A percentile compares a stretch with the other conserved stretches of the same genome.
phyloP scores from a whole-genome alignment of 2,888 invertebrate species.

The Bombyx huttoni region DNA sequence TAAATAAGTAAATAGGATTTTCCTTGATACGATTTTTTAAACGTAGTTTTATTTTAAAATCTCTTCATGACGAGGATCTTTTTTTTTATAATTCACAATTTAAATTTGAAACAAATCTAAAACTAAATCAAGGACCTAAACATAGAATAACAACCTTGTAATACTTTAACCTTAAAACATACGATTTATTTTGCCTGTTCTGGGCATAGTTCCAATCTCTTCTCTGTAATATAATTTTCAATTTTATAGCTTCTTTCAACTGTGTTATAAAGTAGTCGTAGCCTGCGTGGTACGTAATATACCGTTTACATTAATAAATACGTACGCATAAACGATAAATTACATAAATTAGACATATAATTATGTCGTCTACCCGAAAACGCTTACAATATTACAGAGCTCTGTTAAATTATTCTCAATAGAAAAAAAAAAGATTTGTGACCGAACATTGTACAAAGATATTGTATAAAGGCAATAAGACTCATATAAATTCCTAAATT shows the following conservation, averaged over 20 bases:
- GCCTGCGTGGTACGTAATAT: neutral
- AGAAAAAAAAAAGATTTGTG: neutral
- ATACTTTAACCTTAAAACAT: neutral
- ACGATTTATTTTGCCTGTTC: slow-evolving; percentile 4
- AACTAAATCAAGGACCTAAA: neutral
- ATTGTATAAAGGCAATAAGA: neutral
- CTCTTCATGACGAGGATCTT: too few relatives aligned
- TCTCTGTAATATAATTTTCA: slow-evolving; percentile 28
- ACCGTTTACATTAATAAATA: neutral
- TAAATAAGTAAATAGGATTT: too few relatives aligned
- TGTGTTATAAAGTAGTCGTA: slow-evolving; percentile 17
- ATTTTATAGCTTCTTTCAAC: slow-evolving; percentile 30
- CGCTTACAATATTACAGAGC: neutral
- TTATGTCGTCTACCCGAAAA: slow-evolving; percentile 6
- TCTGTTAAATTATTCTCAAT: neutral
- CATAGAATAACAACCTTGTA: neutral
- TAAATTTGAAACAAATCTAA: neutral
- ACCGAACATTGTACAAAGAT: neutral
- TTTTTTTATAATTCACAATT: neutral
- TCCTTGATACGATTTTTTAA: too few relatives aligned
- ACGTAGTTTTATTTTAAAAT: too few relatives aligned
- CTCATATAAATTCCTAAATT: neutral
- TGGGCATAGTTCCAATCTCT: slow-evolving; percentile 42
- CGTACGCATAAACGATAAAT: neutral
- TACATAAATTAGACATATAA: neutral